Percentiles rank a stretch among this genome's conserved stretches.
phyloP scores from a whole-genome alignment of 2,888 invertebrate genomes.

The Drosophila ezoana region DNA sequence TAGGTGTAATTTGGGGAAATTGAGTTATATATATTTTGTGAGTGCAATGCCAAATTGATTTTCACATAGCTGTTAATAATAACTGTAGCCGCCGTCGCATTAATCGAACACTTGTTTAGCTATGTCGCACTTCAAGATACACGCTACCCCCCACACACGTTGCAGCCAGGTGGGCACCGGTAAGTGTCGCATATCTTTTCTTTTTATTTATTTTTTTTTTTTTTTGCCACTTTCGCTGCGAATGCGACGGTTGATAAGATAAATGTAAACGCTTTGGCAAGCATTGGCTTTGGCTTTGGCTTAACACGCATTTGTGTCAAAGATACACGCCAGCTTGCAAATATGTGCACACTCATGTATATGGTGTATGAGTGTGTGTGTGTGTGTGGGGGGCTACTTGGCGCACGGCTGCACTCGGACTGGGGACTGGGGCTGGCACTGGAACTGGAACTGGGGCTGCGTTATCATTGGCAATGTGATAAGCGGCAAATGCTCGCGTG shows the following conservation, averaged over 20 bases:
- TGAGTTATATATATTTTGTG: constrained; percentile 4
- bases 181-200: neutral
- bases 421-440: no score
- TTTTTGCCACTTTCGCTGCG: constrained; percentile 49
- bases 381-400: constrained; percentile 22
- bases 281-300: constrained; percentile 52
- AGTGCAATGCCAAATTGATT: constrained; percentile 19
- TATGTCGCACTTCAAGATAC: constrained; percentile 21
- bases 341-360: constrained; percentile 15
- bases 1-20: neutral
- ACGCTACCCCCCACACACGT: neutral
- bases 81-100: constrained; percentile 37
- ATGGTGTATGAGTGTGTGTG: neutral
- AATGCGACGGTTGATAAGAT: constrained; percentile 59
- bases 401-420: constrained; percentile 35
- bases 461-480: constrained; percentile 61
- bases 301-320: constrained; percentile 60
- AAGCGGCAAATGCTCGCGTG: constrained; percentile 66
- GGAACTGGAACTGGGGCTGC: neutral
- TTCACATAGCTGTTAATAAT: constrained; percentile 7
- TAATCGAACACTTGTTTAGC: constrained; percentile 46
- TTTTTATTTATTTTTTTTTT: neutral
- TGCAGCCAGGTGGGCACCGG: neutral
- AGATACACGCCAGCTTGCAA: constrained; percentile 35
- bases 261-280: constrained; percentile 44